Evolutionary conservation across 2,113 vertebrate genomes (phyloP).

Genomic region (Suricata suricatta): DNA sequence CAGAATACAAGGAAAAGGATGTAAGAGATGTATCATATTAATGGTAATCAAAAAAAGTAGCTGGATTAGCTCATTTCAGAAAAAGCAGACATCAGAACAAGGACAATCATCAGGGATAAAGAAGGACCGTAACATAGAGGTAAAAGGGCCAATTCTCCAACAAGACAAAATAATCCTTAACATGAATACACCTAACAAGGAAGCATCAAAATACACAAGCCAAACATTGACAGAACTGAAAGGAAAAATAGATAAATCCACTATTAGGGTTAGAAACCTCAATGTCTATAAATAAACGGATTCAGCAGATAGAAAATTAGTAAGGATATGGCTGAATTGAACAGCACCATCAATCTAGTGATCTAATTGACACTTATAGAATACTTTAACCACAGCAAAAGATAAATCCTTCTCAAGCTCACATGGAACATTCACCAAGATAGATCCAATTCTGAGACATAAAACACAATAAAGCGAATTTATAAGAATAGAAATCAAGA

Average conservation of each 20-base stretch:
- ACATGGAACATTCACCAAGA: not conserved
- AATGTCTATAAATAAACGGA: not conserved
- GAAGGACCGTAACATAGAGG: not conserved
- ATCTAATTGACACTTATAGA: not conserved
- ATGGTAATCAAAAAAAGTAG: not conserved
- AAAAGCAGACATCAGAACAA: not conserved
- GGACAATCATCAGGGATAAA: not conserved
- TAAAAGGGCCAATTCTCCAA: not conserved
- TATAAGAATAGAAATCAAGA: not conserved
- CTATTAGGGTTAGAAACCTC: not conserved
- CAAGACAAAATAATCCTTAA: not conserved
- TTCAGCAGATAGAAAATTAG: not conserved
- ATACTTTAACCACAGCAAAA: not conserved
- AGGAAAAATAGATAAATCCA: not conserved
- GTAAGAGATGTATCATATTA: not conserved
- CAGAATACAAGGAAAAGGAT: not conserved
- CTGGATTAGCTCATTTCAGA: not conserved
- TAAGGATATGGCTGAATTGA: not conserved
- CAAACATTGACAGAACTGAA: not conserved
- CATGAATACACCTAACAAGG: not conserved
- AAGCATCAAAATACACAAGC: constrained; percentile 1
- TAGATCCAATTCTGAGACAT: not conserved
- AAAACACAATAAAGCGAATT: not conserved
- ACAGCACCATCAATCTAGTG: not conserved
- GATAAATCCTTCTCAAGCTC: not conserved